A percentile compares a stretch with the other conserved stretches of the same genome.
Evolutionary conservation across 2,797 vertebrate genomes (phyloP).

Genomic region (Avahi laniger): DNA sequence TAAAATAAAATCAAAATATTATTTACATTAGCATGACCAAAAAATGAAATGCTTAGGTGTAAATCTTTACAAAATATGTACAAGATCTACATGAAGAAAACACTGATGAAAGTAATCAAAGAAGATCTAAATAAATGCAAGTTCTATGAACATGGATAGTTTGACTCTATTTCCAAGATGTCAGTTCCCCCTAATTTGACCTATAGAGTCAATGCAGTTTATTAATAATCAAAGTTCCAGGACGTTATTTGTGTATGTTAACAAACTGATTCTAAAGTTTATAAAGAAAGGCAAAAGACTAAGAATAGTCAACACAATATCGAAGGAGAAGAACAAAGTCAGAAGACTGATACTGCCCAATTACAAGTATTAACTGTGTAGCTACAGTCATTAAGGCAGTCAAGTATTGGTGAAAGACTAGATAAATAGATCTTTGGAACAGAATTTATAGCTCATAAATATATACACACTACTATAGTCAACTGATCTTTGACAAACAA

Average conservation of each 20-base stretch:
- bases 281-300: not conserved
- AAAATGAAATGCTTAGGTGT: not conserved
- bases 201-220: not conserved
- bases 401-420: not conserved
- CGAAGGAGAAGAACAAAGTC: not conserved
- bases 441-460: not conserved
- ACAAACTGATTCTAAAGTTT: not conserved
- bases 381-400: not conserved
- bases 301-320: not conserved
- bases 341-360: not conserved
- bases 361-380: not conserved
- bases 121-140: not conserved
- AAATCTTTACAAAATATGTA: not conserved
- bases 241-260: not conserved
- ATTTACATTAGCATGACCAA: not conserved
- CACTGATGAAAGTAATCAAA: not conserved
- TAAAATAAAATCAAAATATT: not conserved
- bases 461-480: not conserved
- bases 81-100: not conserved
- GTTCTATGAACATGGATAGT: not conserved
- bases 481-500: not conserved
- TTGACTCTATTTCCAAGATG: not conserved
- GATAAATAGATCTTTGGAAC: not conserved
- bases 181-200: not conserved
- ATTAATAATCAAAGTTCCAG: not conserved